These are phyloP conservation scores for Bos javanicus DNA, from an alignment of 2,113 vertebrate species.

Conservation along the genomic window DNA sequence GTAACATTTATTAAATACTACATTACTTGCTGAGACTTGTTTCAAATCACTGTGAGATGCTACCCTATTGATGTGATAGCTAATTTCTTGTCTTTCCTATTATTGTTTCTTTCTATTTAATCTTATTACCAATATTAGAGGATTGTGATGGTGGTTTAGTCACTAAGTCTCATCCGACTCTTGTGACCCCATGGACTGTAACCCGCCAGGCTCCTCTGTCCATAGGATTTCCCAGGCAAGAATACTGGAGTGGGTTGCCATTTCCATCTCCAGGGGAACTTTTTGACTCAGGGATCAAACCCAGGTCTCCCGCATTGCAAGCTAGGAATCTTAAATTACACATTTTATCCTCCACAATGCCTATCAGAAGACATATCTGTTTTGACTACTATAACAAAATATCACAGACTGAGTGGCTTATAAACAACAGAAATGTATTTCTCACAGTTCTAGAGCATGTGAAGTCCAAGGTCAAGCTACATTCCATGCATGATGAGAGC, in stretches of 20 bases:
- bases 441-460: neutral
- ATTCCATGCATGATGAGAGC: neutral
- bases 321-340: neutral
- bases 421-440: neutral
- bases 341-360: neutral
- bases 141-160: neutral
- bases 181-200: neutral
- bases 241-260: neutral
- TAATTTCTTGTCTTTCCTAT: neutral
- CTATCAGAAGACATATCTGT: neutral
- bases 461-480: neutral
- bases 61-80: neutral
- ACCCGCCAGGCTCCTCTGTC: neutral
- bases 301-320: neutral
- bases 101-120: neutral
- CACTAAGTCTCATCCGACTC: fast-evolving
- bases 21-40: neutral
- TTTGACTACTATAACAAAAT: neutral
- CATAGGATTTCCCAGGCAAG: neutral
- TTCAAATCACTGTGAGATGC: neutral
- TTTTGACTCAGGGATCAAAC: neutral
- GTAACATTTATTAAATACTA: neutral
- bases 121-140: neutral
- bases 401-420: neutral
- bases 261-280: neutral